Evolutionary conservation across 2,113 vertebrate species (phyloP).

Genomic region (Embiotoca jacksoni): DNA sequence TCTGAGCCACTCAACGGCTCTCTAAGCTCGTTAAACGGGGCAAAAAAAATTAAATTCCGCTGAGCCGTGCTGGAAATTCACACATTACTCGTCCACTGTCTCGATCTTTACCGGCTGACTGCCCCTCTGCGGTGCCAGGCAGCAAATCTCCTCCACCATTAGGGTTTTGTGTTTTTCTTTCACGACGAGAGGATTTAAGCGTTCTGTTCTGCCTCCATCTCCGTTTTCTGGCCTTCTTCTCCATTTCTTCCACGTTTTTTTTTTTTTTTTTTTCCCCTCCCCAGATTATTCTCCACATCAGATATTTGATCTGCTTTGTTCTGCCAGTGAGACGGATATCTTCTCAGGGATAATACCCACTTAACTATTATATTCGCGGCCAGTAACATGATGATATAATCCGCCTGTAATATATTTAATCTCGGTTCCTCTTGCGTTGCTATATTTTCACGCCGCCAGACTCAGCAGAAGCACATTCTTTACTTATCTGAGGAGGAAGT

Average conservation of each 20-base stretch:
- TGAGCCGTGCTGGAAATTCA: conserved; percentile 64
- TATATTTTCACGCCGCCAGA: conserved; percentile 18
- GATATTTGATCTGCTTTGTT: conserved; percentile 58
- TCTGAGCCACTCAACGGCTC: conserved; percentile 51
- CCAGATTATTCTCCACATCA: conserved; percentile 37
- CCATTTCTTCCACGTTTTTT: background rate
- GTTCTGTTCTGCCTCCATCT: conserved; percentile 41
- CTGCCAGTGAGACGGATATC: conserved; percentile 24
- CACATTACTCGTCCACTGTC: conserved; percentile 51
- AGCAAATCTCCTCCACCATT: conserved; percentile 41
- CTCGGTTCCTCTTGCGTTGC: conserved; percentile 4
- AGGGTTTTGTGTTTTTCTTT: conserved; percentile 48
- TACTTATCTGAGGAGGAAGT: background rate
- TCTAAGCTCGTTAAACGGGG: conserved; percentile 77
- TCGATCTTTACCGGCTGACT: conserved; percentile 37
- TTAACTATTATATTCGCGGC: conserved; percentile 48
- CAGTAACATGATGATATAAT: conserved; percentile 39
- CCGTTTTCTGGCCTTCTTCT: conserved; percentile 11
- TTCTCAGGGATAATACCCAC: conserved; percentile 38
- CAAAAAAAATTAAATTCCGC: conserved; percentile 69
- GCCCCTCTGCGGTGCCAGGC: conserved; percentile 43
- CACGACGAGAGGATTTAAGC: conserved; percentile 55
- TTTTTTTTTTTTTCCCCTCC: background rate
- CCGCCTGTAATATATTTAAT: conserved; percentile 45
- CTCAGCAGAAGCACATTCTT: conserved; percentile 18